Base-by-base conservation (phyloP, 1,140 invertebrate species). In the Asobara japonica region DNA sequence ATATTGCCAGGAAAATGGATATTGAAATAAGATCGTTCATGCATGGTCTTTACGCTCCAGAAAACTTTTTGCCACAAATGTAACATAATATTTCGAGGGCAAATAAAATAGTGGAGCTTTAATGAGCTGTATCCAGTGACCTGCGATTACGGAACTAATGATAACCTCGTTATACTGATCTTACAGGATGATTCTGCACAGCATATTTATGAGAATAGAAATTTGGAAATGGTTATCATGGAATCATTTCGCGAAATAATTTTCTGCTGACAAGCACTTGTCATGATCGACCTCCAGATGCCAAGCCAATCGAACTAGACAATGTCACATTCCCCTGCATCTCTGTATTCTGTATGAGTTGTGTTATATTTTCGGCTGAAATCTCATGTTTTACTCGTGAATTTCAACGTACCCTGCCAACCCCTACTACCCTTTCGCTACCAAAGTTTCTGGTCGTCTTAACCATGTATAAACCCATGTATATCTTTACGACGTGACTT, bases 401-500 rank as follows among this genome's bases (percentile, higher is more conserved):
- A 56, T 25, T 56, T 56, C 51, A 25, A 56, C 22, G 51, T 56
- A 56, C n/a, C 41, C n/a, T 4, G 41, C 41, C 18, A 16, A 16
- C 41, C 41, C 7, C n/a, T 25, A 56, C 6, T 20, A 56, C 16
- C 20, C 25, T 18, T 56, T 16, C 2, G 1, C 22, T 25, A 25
- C 51, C 18, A 56, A 56, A 56, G 20, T 56, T 56, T 56, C 25
- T 56, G 51, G 22, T 56, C 51, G 51, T 56, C 51, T 56, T 56
- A 45, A 56, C 51, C 22, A 56, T 56, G 36, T 38, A 38, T 38
- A 38, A 38, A 38, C 45, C 45, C 45, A 51, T 51, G 51, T 56
- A 56, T 56, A 56, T 56, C 51, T 56, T 56, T 56, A 56, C 20
- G 51, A 56, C 51, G 51, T 56, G 51, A 56, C 51, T 56, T 56